These are phyloP conservation scores for Coracopsis vasa DNA, from an alignment of 2,113 vertebrate genomes.

Conservation along the genomic window DNA sequence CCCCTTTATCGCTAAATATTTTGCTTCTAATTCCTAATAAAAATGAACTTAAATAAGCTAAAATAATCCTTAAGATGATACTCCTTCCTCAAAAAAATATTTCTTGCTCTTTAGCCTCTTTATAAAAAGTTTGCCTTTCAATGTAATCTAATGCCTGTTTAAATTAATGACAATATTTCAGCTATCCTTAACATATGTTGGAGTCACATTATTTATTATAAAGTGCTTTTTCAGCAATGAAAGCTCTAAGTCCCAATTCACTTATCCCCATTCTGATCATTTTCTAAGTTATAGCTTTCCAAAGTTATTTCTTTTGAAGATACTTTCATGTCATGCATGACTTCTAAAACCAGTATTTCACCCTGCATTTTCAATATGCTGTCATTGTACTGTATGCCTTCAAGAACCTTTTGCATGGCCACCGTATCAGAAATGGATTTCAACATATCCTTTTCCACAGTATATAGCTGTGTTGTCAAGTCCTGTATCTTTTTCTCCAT, in stretches of 20 bases:
- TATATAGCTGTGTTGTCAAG: constrained; percentile 80
- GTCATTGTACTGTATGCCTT: constrained; percentile 77
- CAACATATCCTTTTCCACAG: constrained; percentile 84
- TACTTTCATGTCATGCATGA: constrained; percentile 57
- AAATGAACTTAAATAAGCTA: neutral
- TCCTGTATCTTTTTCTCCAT: constrained; percentile 82
- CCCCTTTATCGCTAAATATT: neutral
- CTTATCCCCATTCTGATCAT: constrained; percentile 4
- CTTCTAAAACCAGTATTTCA: constrained; percentile 71
- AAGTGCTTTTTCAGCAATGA: neutral
- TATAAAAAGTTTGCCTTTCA: neutral
- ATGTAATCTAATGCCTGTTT: neutral
- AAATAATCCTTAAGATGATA: neutral
- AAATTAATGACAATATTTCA: neutral
- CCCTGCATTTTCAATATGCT: constrained; percentile 76
- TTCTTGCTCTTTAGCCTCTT: neutral
- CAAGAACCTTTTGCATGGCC: constrained; percentile 77
- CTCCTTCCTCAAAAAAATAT: neutral
- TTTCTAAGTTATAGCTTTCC: constrained; percentile 42
- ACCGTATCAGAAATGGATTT: constrained; percentile 80
- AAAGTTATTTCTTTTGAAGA: constrained; percentile 48
- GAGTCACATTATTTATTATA: neutral
- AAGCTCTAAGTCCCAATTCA: neutral
- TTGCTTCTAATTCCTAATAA: neutral
- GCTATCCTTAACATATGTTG: neutral